Conservation (phyloP, 1,140 invertebrate genomes). For the Anoplophora glabripennis region DNA sequence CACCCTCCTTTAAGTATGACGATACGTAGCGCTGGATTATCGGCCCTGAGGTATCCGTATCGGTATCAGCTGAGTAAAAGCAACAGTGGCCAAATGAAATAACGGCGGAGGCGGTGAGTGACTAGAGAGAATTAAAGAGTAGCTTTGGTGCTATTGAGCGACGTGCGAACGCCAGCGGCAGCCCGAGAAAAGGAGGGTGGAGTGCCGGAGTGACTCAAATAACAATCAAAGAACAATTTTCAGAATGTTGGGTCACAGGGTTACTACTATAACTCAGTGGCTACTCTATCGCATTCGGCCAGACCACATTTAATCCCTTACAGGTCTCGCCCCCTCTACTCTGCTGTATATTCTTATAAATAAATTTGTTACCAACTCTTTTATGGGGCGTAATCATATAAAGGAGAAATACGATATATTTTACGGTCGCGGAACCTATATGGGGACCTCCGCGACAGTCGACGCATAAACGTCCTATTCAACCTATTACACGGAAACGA, state of each 20-base stretch:
- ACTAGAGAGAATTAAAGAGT: too few relatives aligned
- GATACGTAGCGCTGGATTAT: too few relatives aligned
- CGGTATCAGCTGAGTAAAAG: too few relatives aligned
- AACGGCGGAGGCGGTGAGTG: too few relatives aligned
- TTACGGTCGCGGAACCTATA: conserved; percentile 28
- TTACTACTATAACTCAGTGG: conserved; percentile 33
- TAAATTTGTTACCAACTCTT: conserved; percentile 40
- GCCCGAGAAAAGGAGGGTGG: too few relatives aligned
- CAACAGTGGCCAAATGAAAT: too few relatives aligned
- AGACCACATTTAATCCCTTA: conserved; percentile 34
- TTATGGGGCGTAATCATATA: conserved; percentile 41
- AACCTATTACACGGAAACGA: background rate
- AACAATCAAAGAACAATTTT: conserved; percentile 37
- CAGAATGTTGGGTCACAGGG: conserved; percentile 29
- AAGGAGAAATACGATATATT: conserved; percentile 40
- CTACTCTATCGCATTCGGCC: conserved; percentile 34
- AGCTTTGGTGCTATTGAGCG: too few relatives aligned
- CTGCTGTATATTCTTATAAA: conserved; percentile 31
- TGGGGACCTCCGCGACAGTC: background rate
- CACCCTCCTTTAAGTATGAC: too few relatives aligned
- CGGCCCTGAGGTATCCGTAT: too few relatives aligned
- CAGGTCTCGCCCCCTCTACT: conserved; percentile 18
- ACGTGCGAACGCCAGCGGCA: too few relatives aligned
- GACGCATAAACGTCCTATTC: background rate
- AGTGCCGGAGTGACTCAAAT: conserved; percentile 21